phyloP scores from a whole-genome alignment of 2,797 vertebrate species.

The Coranthus polyacanthus region DNA sequence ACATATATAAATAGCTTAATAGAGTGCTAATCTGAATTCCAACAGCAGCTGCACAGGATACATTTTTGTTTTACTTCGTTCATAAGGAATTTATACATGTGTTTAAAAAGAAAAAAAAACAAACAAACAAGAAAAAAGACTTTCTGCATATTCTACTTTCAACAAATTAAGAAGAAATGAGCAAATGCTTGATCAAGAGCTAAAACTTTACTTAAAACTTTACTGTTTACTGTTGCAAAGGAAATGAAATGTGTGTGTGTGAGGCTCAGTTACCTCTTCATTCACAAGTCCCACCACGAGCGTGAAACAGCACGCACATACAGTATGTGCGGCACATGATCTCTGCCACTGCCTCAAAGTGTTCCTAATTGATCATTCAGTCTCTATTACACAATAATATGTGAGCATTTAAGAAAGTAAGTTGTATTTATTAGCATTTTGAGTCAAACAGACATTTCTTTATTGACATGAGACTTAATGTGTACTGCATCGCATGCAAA shows the following conservation, averaged over 20 bases:
- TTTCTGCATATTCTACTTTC: background rate
- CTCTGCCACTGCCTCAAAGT: too few species aligned
- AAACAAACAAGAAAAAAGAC: background rate
- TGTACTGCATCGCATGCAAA: background rate
- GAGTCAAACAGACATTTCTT: background rate
- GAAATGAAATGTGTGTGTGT: too few species aligned
- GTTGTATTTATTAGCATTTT: background rate
- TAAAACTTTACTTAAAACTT: background rate
- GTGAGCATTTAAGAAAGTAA: background rate
- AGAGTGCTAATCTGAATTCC: constrained; percentile 30
- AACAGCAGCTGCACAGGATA: constrained; percentile 7
- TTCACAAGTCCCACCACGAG: too few species aligned
- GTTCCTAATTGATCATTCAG: background rate
- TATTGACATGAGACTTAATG: background rate
- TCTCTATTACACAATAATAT: background rate
- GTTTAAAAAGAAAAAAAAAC: background rate
- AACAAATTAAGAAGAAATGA: background rate
- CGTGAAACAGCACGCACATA: too few species aligned
- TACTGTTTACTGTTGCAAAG: background rate
- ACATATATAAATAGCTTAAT: constrained; percentile 15
- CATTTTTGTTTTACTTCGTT: constrained; percentile 15
- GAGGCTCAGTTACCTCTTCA: too few species aligned
- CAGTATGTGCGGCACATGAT: too few species aligned
- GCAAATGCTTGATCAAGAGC: background rate
- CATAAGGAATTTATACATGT: background rate